phyloP scores from a whole-genome alignment of 2,888 invertebrate species.

The Diplolepis rosae region DNA sequence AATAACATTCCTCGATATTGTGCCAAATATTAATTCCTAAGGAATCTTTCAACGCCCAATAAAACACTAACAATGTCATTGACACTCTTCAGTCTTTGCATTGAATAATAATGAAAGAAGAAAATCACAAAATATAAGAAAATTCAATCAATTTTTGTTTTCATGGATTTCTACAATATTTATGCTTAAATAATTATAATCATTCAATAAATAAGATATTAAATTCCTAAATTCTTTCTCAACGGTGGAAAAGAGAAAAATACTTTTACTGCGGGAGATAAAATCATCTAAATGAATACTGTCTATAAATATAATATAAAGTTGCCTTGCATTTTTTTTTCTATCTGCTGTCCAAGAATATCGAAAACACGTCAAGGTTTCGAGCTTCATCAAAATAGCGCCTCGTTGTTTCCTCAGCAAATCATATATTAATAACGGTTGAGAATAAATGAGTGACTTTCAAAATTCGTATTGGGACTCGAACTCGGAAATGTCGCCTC shows the following conservation, averaged over 20 bases:
- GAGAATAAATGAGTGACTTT: background rate
- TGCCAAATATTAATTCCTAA: slow-evolving; percentile 12
- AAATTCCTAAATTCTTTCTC: background rate
- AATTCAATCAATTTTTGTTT: background rate
- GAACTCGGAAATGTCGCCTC: background rate
- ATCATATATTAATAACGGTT: background rate
- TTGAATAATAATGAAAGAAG: background rate
- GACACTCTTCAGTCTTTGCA: slow-evolving; percentile 4
- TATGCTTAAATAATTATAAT: no score
- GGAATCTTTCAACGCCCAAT: background rate
- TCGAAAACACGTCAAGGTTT: background rate
- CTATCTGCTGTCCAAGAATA: background rate
- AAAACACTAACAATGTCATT: slow-evolving; percentile 13
- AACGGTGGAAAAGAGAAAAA: no score
- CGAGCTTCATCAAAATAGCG: background rate
- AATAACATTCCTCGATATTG: slow-evolving; percentile 13
- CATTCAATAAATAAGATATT: background rate
- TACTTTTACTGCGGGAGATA: background rate
- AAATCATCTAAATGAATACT: background rate
- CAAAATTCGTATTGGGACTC: background rate
- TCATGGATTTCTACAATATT: background rate
- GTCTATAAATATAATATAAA: background rate
- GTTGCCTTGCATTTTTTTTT: background rate
- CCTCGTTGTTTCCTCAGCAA: background rate
- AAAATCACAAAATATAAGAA: background rate